A percentile compares a stretch with the other conserved stretches of the same genome.
Evolutionary conservation across 2,797 vertebrate species (phyloP).

Genomic region (Cossypha polioptera): DNA sequence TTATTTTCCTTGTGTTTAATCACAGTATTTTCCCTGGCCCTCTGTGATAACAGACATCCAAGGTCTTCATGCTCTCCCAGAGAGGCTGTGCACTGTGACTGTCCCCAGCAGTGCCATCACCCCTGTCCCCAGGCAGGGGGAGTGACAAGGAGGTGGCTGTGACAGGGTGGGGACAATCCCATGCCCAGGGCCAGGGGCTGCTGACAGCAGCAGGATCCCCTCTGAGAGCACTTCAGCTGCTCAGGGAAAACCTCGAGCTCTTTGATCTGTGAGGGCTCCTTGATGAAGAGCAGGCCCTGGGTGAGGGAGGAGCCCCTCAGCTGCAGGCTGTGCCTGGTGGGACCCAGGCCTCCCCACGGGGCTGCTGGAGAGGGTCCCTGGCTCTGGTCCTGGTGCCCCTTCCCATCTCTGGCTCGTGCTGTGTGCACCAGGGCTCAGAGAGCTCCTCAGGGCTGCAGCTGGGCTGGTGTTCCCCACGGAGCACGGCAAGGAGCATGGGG

Average conservation of each 20-base stretch:
- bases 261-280: neutral
- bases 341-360: neutral
- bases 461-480: fast-evolving
- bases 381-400: neutral
- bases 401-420: fast-evolving
- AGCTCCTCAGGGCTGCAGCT: neutral
- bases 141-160: neutral
- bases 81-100: fast-evolving
- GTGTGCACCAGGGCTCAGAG: neutral
- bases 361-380: neutral
- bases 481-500: fast-evolving
- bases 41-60: neutral
- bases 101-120: fast-evolving
- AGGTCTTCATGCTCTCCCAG: fast-evolving
- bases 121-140: neutral
- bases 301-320: neutral
- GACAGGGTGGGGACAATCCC: neutral
- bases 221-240: neutral
- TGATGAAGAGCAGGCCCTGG: neutral
- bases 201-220: neutral
- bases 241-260: neutral
- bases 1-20: neutral
- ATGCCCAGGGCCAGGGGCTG: fast-evolving
- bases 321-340: fast-evolving
- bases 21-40: neutral